These are phyloP conservation scores for Lasioglossum pauxillum DNA, from an alignment of 2,888 invertebrate species.

Conservation along the genomic window DNA sequence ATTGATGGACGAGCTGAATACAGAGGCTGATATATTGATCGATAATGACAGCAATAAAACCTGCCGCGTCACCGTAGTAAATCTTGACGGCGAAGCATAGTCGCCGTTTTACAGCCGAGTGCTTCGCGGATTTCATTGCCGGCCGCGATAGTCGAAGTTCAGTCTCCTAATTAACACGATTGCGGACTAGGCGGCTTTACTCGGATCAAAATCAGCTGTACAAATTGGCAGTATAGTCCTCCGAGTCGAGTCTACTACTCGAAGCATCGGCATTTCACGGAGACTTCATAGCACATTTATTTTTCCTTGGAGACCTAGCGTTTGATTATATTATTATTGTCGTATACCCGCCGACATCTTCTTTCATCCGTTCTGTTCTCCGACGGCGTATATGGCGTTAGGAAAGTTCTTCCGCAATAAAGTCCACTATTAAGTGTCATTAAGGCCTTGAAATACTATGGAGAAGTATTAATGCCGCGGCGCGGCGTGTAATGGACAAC, in stretches of 20 bases:
- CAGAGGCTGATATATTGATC: conserved; percentile 42
- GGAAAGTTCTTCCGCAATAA: conserved; percentile 9
- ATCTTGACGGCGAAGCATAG: conserved; percentile 11
- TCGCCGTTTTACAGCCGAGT: background rate
- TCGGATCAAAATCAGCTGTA: background rate
- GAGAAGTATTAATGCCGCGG: background rate
- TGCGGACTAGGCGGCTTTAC: background rate
- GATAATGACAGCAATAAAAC: conserved; percentile 62
- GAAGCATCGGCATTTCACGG: background rate
- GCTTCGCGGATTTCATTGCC: conserved; percentile 10
- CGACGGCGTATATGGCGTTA: background rate
- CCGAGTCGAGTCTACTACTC: background rate
- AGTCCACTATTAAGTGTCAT: conserved; percentile 1
- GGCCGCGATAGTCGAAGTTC: background rate
- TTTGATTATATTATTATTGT: background rate
- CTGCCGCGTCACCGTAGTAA: conserved; percentile 43
- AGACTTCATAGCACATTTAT: background rate
- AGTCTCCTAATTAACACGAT: background rate
- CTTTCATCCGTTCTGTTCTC: background rate
- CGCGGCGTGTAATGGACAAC: background rate
- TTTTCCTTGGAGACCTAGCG: background rate
- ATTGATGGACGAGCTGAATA: conserved; percentile 27
- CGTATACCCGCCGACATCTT: background rate
- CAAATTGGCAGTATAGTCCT: background rate
- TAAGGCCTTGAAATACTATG: background rate